Conservation (phyloP, 1,140 invertebrate genomes). For the Brachionus plicatilis region DNA sequence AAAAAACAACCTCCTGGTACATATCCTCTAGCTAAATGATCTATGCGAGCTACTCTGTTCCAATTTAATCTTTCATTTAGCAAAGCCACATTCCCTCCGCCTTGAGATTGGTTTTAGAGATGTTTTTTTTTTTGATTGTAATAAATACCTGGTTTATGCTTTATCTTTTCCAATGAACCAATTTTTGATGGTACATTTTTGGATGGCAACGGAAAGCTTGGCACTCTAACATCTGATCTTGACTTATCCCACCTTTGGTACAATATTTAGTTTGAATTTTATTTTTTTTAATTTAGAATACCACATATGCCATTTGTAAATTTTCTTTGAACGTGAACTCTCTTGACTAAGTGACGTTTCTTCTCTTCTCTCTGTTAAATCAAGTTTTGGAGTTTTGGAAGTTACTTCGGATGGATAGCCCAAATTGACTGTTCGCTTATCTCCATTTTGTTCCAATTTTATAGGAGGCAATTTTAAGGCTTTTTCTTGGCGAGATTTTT, state of each 20-base stretch:
- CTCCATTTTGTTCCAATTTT: not conserved
- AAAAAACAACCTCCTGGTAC: not conserved
- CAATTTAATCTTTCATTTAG: slow-evolving; percentile 24
- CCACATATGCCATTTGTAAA: slow-evolving; percentile 23
- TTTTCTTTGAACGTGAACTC: not conserved
- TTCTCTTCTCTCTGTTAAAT: not conserved
- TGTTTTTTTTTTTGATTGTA: too few relatives aligned
- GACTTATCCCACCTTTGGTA: slow-evolving; percentile 1
- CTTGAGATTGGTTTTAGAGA: not conserved
- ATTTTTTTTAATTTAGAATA: not conserved
- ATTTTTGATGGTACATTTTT: slow-evolving; percentile 31
- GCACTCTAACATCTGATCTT: slow-evolving; percentile 6
- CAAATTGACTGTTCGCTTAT: not conserved
- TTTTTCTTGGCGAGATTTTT: not conserved
- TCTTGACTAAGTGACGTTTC: slow-evolving; percentile 5
- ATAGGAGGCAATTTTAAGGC: not conserved
- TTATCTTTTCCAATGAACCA: slow-evolving; percentile 22
- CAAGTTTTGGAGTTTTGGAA: not conserved
- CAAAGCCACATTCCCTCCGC: slow-evolving; percentile 18
- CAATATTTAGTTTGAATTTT: not conserved
- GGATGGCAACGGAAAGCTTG: not conserved
- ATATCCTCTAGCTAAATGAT: slow-evolving; percentile 26
- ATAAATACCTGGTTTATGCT: slow-evolving; percentile 17
- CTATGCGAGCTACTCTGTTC: not conserved
- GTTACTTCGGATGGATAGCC: not conserved